These are phyloP conservation scores for Athetis lepigone DNA, from an alignment of 2,888 invertebrate genomes.

Conservation along the genomic window DNA sequence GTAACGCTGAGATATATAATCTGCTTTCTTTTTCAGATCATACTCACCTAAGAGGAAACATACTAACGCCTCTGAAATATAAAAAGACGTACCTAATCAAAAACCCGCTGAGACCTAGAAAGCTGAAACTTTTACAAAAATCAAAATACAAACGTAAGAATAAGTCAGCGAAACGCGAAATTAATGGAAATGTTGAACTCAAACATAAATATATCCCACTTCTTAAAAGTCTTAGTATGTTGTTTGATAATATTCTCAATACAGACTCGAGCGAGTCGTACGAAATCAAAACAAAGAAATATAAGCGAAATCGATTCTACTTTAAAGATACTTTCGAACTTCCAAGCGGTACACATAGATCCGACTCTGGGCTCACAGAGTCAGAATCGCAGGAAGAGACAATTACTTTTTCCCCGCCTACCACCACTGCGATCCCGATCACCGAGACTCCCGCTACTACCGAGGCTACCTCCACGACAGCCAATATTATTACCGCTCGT, in stretches of 20 bases:
- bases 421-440: slow-evolving; percentile 75
- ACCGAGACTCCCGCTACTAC: slow-evolving; percentile 69
- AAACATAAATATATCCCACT: slow-evolving; percentile 82
- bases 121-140: slow-evolving; percentile 71
- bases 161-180: slow-evolving; percentile 77
- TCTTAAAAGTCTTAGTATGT: slow-evolving; percentile 82
- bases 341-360: slow-evolving; percentile 64
- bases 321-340: slow-evolving; percentile 62
- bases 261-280: slow-evolving; percentile 74
- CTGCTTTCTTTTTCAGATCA: slow-evolving; percentile 64
- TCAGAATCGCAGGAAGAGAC: slow-evolving; percentile 78
- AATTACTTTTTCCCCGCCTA: slow-evolving; percentile 79
- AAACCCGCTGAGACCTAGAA: slow-evolving; percentile 78
- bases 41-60: slow-evolving; percentile 55
- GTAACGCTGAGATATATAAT: no score
- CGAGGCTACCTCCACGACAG: slow-evolving; percentile 79
- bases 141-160: slow-evolving; percentile 71
- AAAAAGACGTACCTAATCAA: slow-evolving; percentile 78
- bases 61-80: slow-evolving; percentile 73
- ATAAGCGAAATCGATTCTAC: slow-evolving; percentile 67
- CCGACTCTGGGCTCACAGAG: slow-evolving; percentile 58
- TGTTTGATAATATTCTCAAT: slow-evolving; percentile 84
- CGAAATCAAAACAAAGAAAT: slow-evolving; percentile 67
- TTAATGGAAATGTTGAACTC: slow-evolving; percentile 75
- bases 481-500: slow-evolving; percentile 84